A percentile compares a stretch with the other conserved stretches of the same genome.
Evolutionary conservation across 2,888 invertebrate species (phyloP).

Genomic region (Amphipoea oculea): DNA sequence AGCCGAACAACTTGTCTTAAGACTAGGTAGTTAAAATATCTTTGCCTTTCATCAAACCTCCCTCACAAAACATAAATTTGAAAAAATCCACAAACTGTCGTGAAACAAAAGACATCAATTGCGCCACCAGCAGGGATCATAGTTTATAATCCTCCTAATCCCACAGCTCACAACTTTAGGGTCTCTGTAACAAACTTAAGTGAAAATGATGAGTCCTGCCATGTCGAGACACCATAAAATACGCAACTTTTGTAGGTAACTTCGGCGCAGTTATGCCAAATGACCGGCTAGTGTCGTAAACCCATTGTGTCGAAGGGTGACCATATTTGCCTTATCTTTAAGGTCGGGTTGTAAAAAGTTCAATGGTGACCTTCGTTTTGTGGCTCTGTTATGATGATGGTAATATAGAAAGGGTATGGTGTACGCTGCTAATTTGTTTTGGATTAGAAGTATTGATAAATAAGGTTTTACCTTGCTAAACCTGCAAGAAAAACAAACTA

Average conservation of each 20-base stretch:
- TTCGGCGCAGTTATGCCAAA: constrained; percentile 48
- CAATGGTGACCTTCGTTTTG: constrained; percentile 43
- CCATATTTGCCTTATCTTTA: constrained; percentile 45
- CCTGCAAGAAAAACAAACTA: background rate
- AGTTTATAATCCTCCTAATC: constrained; percentile 58
- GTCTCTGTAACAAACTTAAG: constrained; percentile 48
- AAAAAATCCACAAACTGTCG: constrained; percentile 38
- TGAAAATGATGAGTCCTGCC: constrained; percentile 59
- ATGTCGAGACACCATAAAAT: constrained; percentile 55
- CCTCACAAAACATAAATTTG: background rate
- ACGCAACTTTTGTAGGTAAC: constrained; percentile 52
- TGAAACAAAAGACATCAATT: constrained; percentile 30
- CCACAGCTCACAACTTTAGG: constrained; percentile 59
- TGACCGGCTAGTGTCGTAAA: constrained; percentile 53
- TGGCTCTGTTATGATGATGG: constrained; percentile 17
- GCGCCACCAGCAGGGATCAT: constrained; percentile 40
- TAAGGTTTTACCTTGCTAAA: background rate
- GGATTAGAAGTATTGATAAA: background rate
- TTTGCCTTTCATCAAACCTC: background rate
- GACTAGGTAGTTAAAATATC: background rate
- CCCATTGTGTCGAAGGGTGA: constrained; percentile 37
- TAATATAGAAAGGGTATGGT: constrained; percentile 26
- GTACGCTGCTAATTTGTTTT: constrained; percentile 5
- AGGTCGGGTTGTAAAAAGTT: constrained; percentile 48
- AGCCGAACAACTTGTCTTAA: background rate